Conservation (phyloP, 2,113 vertebrate species). For the Acanthisitta chloris region DNA sequence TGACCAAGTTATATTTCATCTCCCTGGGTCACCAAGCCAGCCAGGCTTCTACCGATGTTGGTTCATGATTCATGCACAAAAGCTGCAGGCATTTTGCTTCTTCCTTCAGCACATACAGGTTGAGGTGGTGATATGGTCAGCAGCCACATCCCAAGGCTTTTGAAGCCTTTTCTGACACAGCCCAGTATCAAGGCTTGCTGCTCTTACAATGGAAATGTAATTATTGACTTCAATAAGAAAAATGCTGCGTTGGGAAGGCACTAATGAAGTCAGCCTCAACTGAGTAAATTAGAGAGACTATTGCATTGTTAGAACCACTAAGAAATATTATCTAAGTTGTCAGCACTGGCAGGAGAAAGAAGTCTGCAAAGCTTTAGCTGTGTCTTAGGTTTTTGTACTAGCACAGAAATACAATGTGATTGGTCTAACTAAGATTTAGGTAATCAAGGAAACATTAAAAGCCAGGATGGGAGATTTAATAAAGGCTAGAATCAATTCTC, state of each 20-base stretch:
- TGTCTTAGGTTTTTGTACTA: not conserved
- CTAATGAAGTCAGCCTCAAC: not conserved
- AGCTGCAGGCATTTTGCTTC: not conserved
- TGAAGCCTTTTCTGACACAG: not conserved
- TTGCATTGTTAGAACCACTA: not conserved
- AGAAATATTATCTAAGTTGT: not conserved
- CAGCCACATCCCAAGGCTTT: rapidly evolving
- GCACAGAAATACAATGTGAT: not conserved
- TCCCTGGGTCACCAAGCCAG: not conserved
- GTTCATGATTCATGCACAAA: not conserved
- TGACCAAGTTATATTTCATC: not conserved
- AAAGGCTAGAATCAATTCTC: not conserved
- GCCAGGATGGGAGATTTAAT: not conserved
- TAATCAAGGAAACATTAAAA: not conserved
- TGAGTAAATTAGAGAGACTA: not conserved
- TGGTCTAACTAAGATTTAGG: not conserved
- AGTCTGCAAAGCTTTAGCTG: not conserved
- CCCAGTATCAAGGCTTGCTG: not conserved
- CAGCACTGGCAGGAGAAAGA: not conserved
- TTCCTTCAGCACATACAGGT: not conserved
- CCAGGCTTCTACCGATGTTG: not conserved
- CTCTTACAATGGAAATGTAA: not conserved
- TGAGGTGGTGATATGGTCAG: too few relatives aligned
- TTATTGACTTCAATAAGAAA: not conserved
- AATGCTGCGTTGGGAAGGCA: not conserved